Evolutionary conservation across 1,140 invertebrate genomes (phyloP), one percentile per base, ranked within the genome.

Genomic region (Spodoptera litura): DNA sequence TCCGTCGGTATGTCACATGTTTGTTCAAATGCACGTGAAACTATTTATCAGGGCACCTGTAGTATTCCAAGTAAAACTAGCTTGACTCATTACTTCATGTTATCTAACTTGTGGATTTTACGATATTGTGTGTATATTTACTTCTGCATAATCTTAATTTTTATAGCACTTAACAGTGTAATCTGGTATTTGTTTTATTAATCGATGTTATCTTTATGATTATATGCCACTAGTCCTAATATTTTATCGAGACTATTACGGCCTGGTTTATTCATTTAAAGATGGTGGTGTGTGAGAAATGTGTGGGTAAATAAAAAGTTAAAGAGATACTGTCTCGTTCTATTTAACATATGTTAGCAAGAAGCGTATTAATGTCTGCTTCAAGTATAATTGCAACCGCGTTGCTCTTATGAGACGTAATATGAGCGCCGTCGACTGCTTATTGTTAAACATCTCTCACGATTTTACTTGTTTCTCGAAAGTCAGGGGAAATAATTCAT

Each of bases 391-490:
- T 75, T 75, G 59, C 73, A 53, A 64, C 52, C 72, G 58, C 73
- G 58, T 64, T 75, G 73, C 55, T 77, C 51, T 68, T 68, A 77
- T 77, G 75, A 55, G 59, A 68, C 52, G 53, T 68, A 77, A 64
- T 75, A 75, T 64, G 58, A 75, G 59, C 73, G 73, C 51, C 53
- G 68, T 68, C 15, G 71, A 61, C 49, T 59, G 58, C 71, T 83
- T 85, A 91, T 91, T 91, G 88, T 91, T 84, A 53, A n/a, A 73
- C 27, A 13, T 73, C 70, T 91, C 89, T 79, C 89, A 91, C 89
- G 89, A 84, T 91, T 91, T 91, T 91, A 91, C 89, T 87, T 79
- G 78, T 78, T 81, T 85, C 84, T 86, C 84, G 89, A 91, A 91
- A 91, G 89, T 86, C 58, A 38, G 70, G 85, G 82, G 84, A 88